A percentile compares a stretch with the other conserved stretches of the same genome.
phyloP scores from a whole-genome alignment of 2,888 invertebrate genomes.

The Tuta absoluta region DNA sequence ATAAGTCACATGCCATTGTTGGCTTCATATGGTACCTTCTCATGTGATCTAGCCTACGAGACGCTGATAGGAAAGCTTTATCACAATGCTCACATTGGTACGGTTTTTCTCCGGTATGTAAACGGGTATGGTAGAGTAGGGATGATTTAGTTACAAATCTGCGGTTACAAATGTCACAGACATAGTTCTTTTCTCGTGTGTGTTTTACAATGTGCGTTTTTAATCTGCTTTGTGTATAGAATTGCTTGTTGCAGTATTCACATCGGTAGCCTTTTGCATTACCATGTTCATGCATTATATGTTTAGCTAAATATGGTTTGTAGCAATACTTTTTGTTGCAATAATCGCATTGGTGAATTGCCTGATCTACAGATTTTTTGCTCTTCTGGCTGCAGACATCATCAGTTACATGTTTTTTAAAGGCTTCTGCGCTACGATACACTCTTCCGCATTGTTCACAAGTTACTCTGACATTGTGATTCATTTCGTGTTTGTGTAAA shows the following conservation, averaged over 20 bases:
- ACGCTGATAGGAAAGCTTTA: constrained; percentile 45
- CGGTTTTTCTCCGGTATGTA: constrained; percentile 52
- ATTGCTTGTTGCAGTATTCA: constrained; percentile 49
- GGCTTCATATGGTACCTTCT: constrained; percentile 41
- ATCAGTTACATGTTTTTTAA: constrained; percentile 41
- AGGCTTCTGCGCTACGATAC: constrained; percentile 44
- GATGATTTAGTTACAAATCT: constrained; percentile 48
- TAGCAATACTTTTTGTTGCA: constrained; percentile 46
- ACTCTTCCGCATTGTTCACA: constrained; percentile 49
- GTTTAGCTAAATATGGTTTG: constrained; percentile 43
- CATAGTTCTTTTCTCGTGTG: constrained; percentile 50
- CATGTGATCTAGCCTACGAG: constrained; percentile 47
- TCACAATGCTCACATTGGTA: constrained; percentile 49
- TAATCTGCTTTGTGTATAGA: constrained; percentile 43
- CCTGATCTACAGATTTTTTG: constrained; percentile 36
- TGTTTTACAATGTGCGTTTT: constrained; percentile 49
- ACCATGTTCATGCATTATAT: constrained; percentile 48
- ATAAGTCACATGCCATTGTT: constrained; percentile 46
- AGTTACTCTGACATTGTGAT: constrained; percentile 37
- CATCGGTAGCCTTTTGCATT: constrained; percentile 42
- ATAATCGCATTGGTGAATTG: constrained; percentile 42
- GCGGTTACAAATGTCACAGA: constrained; percentile 45
- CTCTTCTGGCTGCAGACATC: constrained; percentile 39
- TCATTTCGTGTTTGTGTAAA: constrained; percentile 42
- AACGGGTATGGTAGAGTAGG: constrained; percentile 49